A percentile compares a stretch with the other conserved stretches of the same genome.
Conservation (phyloP, 1,140 invertebrate genomes). For the Drosophila ananassae region DNA sequence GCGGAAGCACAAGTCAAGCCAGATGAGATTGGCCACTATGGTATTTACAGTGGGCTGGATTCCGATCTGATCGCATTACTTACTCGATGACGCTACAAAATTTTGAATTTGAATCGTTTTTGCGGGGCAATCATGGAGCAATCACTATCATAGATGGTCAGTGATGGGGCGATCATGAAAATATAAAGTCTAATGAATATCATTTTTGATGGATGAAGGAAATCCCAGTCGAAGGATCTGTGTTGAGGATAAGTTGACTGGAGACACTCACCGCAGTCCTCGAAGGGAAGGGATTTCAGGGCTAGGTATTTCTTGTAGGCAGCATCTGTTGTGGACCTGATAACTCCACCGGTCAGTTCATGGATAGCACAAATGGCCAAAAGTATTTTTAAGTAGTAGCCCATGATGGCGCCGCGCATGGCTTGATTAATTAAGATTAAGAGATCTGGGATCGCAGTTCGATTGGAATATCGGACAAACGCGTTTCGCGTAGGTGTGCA, state of each 20-base stretch:
- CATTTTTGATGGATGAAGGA: neutral
- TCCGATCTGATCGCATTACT: slow-evolving; percentile 22
- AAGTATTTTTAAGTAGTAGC: slow-evolving; percentile 66
- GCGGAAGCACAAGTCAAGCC: slow-evolving; percentile 26
- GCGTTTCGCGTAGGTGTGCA: slow-evolving; percentile 37
- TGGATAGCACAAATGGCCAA: slow-evolving; percentile 42
- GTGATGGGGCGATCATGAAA: slow-evolving; percentile 25
- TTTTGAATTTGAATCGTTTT: neutral
- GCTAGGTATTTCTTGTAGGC: slow-evolving; percentile 61
- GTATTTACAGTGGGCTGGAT: slow-evolving; percentile 30
- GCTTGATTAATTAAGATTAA: slow-evolving; percentile 39
- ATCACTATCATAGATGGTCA: slow-evolving; percentile 15
- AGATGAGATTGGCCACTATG: slow-evolving; percentile 7
- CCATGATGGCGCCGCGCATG: slow-evolving; percentile 61
- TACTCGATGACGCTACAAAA: slow-evolving; percentile 40
- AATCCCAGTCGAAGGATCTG: too few relatives aligned
- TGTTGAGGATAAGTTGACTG: too few relatives aligned
- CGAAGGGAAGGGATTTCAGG: slow-evolving; percentile 60
- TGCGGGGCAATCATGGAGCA: neutral
- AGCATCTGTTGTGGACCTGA: slow-evolving; percentile 40
- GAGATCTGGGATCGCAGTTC: slow-evolving; percentile 33
- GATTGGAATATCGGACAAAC: slow-evolving; percentile 65
- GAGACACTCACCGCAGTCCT: slow-evolving; percentile 68
- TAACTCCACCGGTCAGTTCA: slow-evolving; percentile 26
- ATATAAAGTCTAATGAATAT: slow-evolving; percentile 22